These are phyloP conservation scores for Todus mexicanus DNA, from an alignment of 2,797 vertebrate genomes.

Conservation along the genomic window DNA sequence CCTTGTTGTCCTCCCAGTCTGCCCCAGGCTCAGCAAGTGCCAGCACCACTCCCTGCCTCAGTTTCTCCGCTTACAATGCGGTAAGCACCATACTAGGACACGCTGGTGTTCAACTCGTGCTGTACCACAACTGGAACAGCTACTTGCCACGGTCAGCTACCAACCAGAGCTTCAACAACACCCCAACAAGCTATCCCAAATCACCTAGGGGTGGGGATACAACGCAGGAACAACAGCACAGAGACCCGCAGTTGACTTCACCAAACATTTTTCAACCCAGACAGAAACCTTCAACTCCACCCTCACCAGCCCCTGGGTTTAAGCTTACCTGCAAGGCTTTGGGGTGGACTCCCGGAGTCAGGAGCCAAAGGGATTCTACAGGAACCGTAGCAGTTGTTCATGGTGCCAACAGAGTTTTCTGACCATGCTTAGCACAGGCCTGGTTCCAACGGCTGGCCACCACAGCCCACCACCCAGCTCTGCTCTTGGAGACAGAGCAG, in stretches of 20 bases:
- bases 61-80: neutral
- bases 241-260: rapidly evolving
- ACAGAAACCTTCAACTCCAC: neutral
- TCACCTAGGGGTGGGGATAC: rapidly evolving
- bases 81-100: rapidly evolving
- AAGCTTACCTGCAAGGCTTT: neutral
- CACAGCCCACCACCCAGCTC: neutral
- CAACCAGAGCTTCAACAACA: rapidly evolving
- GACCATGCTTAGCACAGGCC: rapidly evolving
- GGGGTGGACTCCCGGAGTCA: rapidly evolving
- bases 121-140: neutral
- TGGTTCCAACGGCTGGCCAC: neutral
- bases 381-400: rapidly evolving
- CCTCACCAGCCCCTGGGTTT: neutral
- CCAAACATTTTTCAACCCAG: neutral
- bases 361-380: neutral
- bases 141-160: neutral
- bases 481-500: neutral
- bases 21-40: neutral
- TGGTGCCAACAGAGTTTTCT: neutral
- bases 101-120: rapidly evolving
- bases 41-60: neutral
- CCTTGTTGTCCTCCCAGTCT: neutral
- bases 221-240: neutral
- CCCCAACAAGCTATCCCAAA: neutral